Conservation (phyloP, 1,140 invertebrate species). For the Zophobas morio region DNA sequence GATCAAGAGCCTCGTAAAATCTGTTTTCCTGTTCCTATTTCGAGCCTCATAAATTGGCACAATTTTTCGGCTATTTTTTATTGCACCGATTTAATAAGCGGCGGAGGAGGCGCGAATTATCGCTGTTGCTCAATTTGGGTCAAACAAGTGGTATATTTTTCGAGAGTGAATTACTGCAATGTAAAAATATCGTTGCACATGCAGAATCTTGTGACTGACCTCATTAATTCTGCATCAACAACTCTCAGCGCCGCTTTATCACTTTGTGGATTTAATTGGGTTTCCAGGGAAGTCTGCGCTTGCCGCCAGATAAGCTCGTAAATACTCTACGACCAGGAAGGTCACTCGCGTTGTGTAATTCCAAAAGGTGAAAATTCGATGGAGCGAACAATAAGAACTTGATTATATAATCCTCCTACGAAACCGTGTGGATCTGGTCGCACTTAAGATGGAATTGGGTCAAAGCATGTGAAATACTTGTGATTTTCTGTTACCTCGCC, state of each 20-base stretch:
- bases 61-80: constrained; percentile 1
- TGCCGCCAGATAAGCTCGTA: neutral
- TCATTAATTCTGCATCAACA: constrained; percentile 24
- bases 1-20: constrained; percentile 32
- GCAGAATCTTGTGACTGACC: constrained; percentile 39
- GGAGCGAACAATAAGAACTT: neutral
- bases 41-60: constrained; percentile 13
- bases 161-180: neutral
- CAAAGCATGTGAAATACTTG: constrained; percentile 53
- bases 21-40: constrained; percentile 27
- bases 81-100: neutral
- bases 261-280: constrained; percentile 1
- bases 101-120: constrained; percentile 16
- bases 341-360: constrained; percentile 7
- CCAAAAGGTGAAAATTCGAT: constrained; percentile 1
- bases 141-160: constrained; percentile 42
- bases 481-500: constrained; percentile 41
- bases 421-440: constrained; percentile 26
- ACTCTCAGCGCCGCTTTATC: constrained; percentile 13
- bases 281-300: neutral
- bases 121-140: constrained; percentile 35
- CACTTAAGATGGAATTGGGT: constrained; percentile 51
- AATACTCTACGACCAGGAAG: neutral
- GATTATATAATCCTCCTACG: constrained; percentile 39
- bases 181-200: constrained; percentile 39